Evolutionary conservation across 2,113 vertebrate species (phyloP).

Genomic region (Megaceryle maxima): DNA sequence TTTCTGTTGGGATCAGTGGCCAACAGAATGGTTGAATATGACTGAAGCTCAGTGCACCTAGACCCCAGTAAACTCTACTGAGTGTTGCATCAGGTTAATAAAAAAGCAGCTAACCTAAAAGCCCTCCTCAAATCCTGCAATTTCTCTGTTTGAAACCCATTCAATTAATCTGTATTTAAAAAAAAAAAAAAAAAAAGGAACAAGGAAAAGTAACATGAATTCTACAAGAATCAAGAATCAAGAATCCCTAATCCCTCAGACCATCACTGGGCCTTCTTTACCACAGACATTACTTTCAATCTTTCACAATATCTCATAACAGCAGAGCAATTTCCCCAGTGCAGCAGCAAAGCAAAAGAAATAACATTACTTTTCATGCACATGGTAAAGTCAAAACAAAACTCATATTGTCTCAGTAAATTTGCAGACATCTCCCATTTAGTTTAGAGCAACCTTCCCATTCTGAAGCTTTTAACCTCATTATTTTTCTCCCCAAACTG

Average conservation of each 20-base stretch:
- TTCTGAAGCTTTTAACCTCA: neutral
- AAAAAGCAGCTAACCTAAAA: neutral
- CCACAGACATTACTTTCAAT: neutral
- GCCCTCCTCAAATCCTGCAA: neutral
- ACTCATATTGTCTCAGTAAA: neutral
- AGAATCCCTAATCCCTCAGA: neutral
- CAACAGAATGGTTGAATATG: neutral
- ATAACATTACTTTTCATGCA: neutral
- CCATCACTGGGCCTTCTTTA: neutral
- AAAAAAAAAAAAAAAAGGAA: neutral
- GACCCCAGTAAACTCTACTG: neutral
- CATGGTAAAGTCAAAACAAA: neutral
- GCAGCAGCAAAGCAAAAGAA: neutral
- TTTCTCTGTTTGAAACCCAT: neutral
- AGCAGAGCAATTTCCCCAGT: neutral
- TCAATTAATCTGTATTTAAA: neutral
- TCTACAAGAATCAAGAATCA: neutral
- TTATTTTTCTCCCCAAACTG: neutral
- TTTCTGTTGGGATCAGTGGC: neutral
- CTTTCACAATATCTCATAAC: neutral
- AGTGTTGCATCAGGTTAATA: neutral
- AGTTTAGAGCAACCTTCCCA: neutral
- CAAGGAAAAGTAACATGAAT: neutral
- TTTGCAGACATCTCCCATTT: neutral
- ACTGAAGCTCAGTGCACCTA: neutral